Base-by-base conservation (phyloP, 35 echinoderm and acorn worm genomes). In the Patiria miniata region DNA sequence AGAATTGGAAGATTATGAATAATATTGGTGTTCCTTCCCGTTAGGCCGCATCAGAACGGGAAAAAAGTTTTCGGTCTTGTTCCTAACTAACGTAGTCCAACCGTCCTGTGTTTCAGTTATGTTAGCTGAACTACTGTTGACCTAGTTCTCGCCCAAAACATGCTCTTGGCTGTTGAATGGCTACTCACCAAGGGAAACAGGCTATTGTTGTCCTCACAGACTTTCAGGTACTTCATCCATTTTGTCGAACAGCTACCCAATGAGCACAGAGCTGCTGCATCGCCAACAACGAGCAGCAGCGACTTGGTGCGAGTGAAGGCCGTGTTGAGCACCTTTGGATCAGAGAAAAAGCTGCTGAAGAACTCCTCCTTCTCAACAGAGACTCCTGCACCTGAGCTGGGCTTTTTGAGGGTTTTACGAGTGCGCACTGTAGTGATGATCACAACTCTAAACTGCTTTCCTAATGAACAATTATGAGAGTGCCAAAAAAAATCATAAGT, bases 351-450 rank as follows among this genome's bases (percentile, higher is more conserved):
- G 9, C 91, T 91, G 68, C 77, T 85, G 80, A 90, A 84, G 39
- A 90, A 83, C 44, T 78, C 40, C 15, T 83, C 80, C 32, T 86
- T 53, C 19, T 37, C 39, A 77, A 34, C 56, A 68, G 59, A 21
- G 39, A 61, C 80, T 10, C 51, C 80, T 42, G 93, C 88, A 36
- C 61, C 86, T 52, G 90, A 81, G 37, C 90, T 78, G 12, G 87
- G 68, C 37, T 84, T 90, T 21, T 54, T 78, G 39, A 95, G 50
- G 42, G 93, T 93, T 22, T 77, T 57, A 32, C 61, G 78, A 3
- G 95, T 97, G 37, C 95, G 83, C 0, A 97, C 95, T 61, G 91
- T 93, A 34, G 91, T 97, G 51, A 97, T 93, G 57, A 93, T 89
- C 14, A 97, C 76, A 18, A 88, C 95, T 47, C 91, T 51, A 53